Base-by-base conservation (phyloP, 1,140 invertebrate genomes). In the Eumaeus atala region DNA sequence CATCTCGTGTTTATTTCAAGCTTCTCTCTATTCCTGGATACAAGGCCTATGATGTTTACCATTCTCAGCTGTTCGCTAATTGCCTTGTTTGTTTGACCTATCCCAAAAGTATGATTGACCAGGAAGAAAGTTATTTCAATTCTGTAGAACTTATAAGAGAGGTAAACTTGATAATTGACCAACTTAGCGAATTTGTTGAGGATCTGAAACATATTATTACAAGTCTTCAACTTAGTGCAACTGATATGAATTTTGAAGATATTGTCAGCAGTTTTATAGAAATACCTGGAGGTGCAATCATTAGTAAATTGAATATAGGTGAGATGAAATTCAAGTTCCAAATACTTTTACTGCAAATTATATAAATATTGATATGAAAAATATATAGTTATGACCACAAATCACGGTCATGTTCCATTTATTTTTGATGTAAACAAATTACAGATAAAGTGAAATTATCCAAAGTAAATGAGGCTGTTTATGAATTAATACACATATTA, bases 161-260 rank as follows among this genome's bases (percentile, higher is more conserved):
- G 67, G 70, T 86, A 0, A 84, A 83, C 61, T 68, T 51, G 14
- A 59, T 77, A 0, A 70, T 84, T 50, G 73, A 65, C 42, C 62
- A 74, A 49, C 53, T 86, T 9, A 52, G 60, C 48, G 47, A 61
- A 7, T 83, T 77, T 75, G 77, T 77, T 0, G 12, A 50, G 40
- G 77, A 83, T 50, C 58, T 86, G 18, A 69, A 56, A 64, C 35
- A 38, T 34, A 67, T 84, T 16, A 62, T 83, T 50, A 48, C 67
- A 37, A 61, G 59, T 37, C 60, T 86, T 42, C 69, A 82, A 48
- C 62, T 86, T 16, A 65, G 54, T 7, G 69, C 76, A 10, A 61
- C 11, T 58, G 79, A 86, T 55, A 80, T 84, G 74, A 83, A 84
- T 59, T 86, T 86, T 74, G 83, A 86, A 55, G 81, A 86, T 59